phyloP scores from a whole-genome alignment of 1,140 invertebrate species.

The Rhyzopertha dominica region DNA sequence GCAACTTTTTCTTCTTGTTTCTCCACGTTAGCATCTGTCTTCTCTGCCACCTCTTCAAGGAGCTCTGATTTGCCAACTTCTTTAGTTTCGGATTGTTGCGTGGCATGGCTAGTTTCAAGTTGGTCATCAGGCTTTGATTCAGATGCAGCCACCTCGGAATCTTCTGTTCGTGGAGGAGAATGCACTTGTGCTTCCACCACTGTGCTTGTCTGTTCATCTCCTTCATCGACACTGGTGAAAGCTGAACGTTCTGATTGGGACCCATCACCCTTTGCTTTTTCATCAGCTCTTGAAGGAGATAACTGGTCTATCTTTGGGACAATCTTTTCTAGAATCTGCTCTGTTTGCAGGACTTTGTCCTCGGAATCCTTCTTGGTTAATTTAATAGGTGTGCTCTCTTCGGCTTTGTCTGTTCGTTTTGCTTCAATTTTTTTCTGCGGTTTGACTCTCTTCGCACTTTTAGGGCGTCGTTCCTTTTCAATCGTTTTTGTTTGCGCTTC shows the following conservation, averaged over 20 bases:
- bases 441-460: conserved; percentile 21
- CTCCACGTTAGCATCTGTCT: conserved; percentile 16
- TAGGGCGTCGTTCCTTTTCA: conserved; percentile 30
- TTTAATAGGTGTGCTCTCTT: too few relatives aligned
- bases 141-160: not conserved
- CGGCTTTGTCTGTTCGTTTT: conserved; percentile 3
- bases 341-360: conserved; percentile 14
- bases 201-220: conserved; percentile 17
- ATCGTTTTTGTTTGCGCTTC: conserved; percentile 15
- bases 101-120: not conserved
- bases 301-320: conserved; percentile 40
- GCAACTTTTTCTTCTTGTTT: conserved; percentile 12
- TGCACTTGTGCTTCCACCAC: conserved; percentile 36
- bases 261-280: conserved; percentile 31
- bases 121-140: not conserved
- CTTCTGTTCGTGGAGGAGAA: conserved; percentile 40
- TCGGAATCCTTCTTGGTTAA: too few relatives aligned
- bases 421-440: conserved; percentile 4
- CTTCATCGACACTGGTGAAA: conserved; percentile 19
- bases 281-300: conserved; percentile 33
- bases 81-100: not conserved
- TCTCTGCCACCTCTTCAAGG: conserved; percentile 16
- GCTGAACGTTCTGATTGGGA: too few relatives aligned
- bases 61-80: conserved; percentile 1
- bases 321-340: conserved; percentile 24